Percentiles rank a stretch among this genome's conserved stretches.
These are phyloP conservation scores for Julus scandinavius DNA, from an alignment of 2,888 invertebrate genomes.

Conservation along the genomic window DNA sequence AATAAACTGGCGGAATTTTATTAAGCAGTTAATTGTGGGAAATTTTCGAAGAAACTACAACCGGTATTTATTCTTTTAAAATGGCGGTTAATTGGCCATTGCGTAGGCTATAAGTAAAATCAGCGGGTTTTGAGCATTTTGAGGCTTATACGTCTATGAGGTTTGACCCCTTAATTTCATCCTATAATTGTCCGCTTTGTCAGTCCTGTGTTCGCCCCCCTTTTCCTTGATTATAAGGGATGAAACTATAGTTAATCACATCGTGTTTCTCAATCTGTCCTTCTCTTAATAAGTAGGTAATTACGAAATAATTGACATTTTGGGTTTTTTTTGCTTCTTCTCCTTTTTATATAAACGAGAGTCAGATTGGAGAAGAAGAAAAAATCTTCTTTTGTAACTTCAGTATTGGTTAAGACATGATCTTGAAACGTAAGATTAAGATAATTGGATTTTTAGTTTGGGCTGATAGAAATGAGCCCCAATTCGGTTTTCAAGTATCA, in stretches of 20 bases:
- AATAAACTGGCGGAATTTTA: background rate
- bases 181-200: slow-evolving; percentile 47
- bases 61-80: slow-evolving; percentile 4
- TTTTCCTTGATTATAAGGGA: slow-evolving; percentile 33
- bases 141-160: background rate
- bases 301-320: slow-evolving; percentile 50
- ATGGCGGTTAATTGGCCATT: slow-evolving; percentile 34
- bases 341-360: slow-evolving; percentile 4
- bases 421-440: slow-evolving; percentile 34
- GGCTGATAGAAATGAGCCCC: slow-evolving; percentile 22
- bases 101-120: slow-evolving; percentile 19
- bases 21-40: slow-evolving; percentile 29
- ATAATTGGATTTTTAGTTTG: slow-evolving; percentile 36
- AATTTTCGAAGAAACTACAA: background rate
- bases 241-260: slow-evolving; percentile 50
- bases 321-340: slow-evolving; percentile 42
- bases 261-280: slow-evolving; percentile 49
- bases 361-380: background rate
- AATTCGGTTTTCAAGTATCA: slow-evolving; percentile 34
- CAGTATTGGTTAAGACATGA: slow-evolving; percentile 38
- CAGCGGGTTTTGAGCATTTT: background rate
- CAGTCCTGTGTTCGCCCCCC: background rate
- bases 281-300: slow-evolving; percentile 48
- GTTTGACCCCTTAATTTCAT: slow-evolving; percentile 28
- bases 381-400: slow-evolving; percentile 27